Evolutionary conservation across 1,140 invertebrate species (phyloP), one percentile per base, ranked within the genome.

Genomic region (Plodia interpunctella): DNA sequence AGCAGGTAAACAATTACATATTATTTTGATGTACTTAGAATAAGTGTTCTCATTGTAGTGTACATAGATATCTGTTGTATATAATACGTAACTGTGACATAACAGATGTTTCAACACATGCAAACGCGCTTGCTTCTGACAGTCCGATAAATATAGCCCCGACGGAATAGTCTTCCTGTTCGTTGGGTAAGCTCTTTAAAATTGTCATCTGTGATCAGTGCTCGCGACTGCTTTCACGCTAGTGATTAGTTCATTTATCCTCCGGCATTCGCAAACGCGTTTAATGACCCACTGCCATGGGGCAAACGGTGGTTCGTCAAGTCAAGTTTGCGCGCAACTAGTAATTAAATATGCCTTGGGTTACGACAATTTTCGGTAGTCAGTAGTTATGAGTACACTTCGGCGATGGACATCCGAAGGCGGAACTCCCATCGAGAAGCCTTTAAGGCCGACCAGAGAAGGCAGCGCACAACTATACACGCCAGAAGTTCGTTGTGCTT

Each of bases 401-500:
- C 80, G 86, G 60, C 91, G 93, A 70, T 93, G 93, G 74, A 90
- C 91, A 66, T 93, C 93, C 55, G 92, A 93, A 84, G 93, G 93
- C 65, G 90, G 91, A 50, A 85, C 90, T 71, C 92, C 91, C 38
- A 76, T 88, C 63, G 89, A 91, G 68, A 91, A 87, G 86, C 89
- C 91, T 65, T 78, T 92, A 76, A 74, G 88, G 76, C 88, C 92
- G 65, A 90, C 92, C 49, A 77, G 92, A 63, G 90, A 92, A 67
- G 91, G 91, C 71, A 93, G 93, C 71, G 93, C 93, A 57, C 93
- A 93, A 71, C 91, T 92, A 62, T 91, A 91, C 72, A 93, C 94
- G 44, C 90, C 93, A 73, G 95, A 96, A 80, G 95, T 96, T 49
- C 93, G 95, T 60, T 96, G 95, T 85, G 95, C 91, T 62, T 96